These are phyloP conservation scores for Allobates femoralis DNA, from an alignment of 2,797 vertebrate genomes.

Conservation along the genomic window DNA sequence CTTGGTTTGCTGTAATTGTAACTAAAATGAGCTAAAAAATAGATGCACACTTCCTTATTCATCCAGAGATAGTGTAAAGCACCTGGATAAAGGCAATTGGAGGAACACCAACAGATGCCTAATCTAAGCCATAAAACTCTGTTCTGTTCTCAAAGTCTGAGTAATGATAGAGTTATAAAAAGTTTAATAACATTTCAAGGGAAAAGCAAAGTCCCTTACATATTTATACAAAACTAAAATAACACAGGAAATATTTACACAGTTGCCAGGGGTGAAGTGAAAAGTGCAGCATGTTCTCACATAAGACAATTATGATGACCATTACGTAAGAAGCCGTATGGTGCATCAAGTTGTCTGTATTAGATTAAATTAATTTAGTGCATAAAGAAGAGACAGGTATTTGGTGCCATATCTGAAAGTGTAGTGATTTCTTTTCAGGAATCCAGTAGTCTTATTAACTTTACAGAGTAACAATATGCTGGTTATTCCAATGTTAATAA, in stretches of 20 bases:
- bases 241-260: slow-evolving; percentile 45
- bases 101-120: background rate
- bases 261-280: slow-evolving; percentile 40
- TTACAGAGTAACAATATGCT: background rate
- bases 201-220: slow-evolving; percentile 21
- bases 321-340: background rate
- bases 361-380: background rate
- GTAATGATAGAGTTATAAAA: slow-evolving; percentile 25
- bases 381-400: background rate
- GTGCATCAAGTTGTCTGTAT: background rate
- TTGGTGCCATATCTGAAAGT: background rate
- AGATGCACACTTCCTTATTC: background rate
- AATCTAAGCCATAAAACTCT: slow-evolving; percentile 4
- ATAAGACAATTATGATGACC: slow-evolving; percentile 24
- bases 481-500: background rate
- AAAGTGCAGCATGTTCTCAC: slow-evolving; percentile 35
- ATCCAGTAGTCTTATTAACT: background rate
- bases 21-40: background rate
- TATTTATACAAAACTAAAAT: slow-evolving; percentile 42
- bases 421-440: background rate
- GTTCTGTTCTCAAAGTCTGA: slow-evolving; percentile 33
- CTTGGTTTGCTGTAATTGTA: too few relatives aligned
- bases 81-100: background rate
- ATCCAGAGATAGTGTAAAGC: background rate
- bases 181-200: slow-evolving; percentile 41